phyloP scores from a whole-genome alignment of 37 sponge, comb jelly and placozoan species.

The Dysidea cf. avara region DNA sequence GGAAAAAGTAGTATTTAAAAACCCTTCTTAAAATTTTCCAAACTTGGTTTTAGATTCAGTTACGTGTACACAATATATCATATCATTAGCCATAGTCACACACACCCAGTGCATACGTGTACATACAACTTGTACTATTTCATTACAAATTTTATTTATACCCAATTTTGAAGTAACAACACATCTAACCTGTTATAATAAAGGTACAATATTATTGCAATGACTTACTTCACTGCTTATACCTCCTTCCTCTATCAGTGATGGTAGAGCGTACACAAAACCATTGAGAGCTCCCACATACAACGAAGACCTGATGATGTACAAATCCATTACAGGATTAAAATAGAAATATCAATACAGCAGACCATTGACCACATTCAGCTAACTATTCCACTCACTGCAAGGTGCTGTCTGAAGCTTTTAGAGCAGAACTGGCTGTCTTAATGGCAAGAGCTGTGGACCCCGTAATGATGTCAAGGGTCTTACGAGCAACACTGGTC shows the following conservation, averaged over 20 bases:
- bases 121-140: too few species aligned
- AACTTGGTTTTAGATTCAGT: too few species aligned
- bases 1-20: too few species aligned
- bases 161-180: not conserved
- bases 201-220: not conserved
- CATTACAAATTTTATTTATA: too few species aligned
- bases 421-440: conserved; percentile 30
- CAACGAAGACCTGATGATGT: conserved; percentile 37
- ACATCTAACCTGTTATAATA: not conserved
- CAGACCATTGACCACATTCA: not conserved
- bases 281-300: conserved; percentile 56
- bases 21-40: too few species aligned
- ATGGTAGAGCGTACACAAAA: conserved; percentile 62
- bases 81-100: too few species aligned
- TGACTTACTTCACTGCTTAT: conserved; percentile 52
- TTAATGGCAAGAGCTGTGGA: conserved; percentile 55
- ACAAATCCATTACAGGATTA: not conserved
- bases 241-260: conserved; percentile 54
- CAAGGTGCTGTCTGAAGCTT: conserved; percentile 48
- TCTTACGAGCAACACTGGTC: conserved; percentile 41
- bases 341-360: not conserved
- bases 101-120: too few species aligned
- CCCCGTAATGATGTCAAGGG: conserved; percentile 50
- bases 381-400: conserved; percentile 34
- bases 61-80: too few species aligned